phyloP scores from a whole-genome alignment of 2,888 invertebrate genomes.

The Lagria hirta region DNA sequence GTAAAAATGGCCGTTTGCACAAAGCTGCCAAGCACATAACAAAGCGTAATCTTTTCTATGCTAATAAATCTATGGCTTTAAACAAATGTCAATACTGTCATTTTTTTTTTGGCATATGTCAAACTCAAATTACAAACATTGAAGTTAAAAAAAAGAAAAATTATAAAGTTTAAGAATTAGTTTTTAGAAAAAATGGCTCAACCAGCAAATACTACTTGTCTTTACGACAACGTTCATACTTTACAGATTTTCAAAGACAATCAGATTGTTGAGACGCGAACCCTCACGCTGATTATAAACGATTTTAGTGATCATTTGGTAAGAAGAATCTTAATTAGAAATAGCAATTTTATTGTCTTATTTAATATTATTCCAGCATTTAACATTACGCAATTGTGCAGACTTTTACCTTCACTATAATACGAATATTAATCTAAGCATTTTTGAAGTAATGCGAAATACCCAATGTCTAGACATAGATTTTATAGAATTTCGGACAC shows the following conservation, averaged over 20 bases:
- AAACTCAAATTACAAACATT: too few relatives aligned
- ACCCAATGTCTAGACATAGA: slow-evolving; percentile 50
- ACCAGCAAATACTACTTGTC: slow-evolving; percentile 5
- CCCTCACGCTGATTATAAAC: slow-evolving; percentile 31
- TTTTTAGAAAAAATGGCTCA: slow-evolving; percentile 11
- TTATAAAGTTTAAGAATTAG: too few relatives aligned
- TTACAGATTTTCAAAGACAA: slow-evolving; percentile 31
- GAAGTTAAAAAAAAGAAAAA: too few relatives aligned
- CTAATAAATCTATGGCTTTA: too few relatives aligned
- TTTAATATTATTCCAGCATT: slow-evolving; percentile 41
- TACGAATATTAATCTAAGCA: slow-evolving; percentile 41
- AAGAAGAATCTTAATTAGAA: slow-evolving; percentile 22
- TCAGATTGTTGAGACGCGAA: slow-evolving; percentile 31
- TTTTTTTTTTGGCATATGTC: too few relatives aligned
- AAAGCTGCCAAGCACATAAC: too few relatives aligned
- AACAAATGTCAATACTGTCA: too few relatives aligned
- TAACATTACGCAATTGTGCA: slow-evolving; percentile 43
- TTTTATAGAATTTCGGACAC: slow-evolving; percentile 48
- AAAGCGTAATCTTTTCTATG: too few relatives aligned
- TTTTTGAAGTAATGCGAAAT: slow-evolving; percentile 45
- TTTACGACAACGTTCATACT: slow-evolving; percentile 35
- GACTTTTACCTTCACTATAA: slow-evolving; percentile 49
- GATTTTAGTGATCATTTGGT: slow-evolving; percentile 35
- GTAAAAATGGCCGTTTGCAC: too few relatives aligned
- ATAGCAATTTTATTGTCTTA: too few relatives aligned